phyloP scores from a whole-genome alignment of 1,140 invertebrate species.

The Littorina saxatilis region DNA sequence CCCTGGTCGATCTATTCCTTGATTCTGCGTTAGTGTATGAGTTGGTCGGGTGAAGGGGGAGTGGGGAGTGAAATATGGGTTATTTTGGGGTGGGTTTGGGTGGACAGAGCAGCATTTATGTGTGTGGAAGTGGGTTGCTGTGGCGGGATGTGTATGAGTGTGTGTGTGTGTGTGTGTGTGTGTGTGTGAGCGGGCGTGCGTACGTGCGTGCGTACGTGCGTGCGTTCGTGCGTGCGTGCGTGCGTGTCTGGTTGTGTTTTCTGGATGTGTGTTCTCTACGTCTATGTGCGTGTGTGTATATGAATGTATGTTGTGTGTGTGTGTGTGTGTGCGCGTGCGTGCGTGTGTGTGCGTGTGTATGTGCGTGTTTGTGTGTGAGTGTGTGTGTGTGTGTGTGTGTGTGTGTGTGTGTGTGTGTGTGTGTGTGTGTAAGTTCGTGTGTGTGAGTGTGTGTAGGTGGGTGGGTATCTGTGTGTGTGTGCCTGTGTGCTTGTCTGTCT shows the following conservation, averaged over 20 bases:
- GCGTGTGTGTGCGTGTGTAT: conserved; percentile 11
- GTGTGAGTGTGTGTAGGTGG: not conserved
- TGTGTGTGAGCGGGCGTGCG: too few relatives aligned
- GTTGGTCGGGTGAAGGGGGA: too few relatives aligned
- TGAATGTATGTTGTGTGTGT: not conserved
- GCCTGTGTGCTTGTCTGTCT: not conserved
- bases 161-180: too few relatives aligned
- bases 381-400: not conserved
- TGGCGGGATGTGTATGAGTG: too few relatives aligned
- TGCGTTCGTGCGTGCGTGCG: too few relatives aligned
- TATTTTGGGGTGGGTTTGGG: too few relatives aligned
- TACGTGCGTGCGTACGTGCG: too few relatives aligned
- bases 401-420: not conserved
- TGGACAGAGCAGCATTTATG: too few relatives aligned
- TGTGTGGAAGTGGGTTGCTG: too few relatives aligned
- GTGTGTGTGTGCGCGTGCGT: conserved; percentile 2
- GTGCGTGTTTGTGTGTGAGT: conserved; percentile 6
- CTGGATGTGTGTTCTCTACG: not conserved
- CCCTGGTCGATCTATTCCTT: too few relatives aligned
- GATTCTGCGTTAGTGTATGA: too few relatives aligned
- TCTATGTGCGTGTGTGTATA: not conserved
- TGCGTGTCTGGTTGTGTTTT: not conserved
- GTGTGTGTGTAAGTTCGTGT: not conserved
- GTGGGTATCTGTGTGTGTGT: not conserved
- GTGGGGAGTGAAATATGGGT: too few relatives aligned